Evolutionary conservation across 1,140 invertebrate genomes (phyloP).

Genomic region (Amyelois transitella): DNA sequence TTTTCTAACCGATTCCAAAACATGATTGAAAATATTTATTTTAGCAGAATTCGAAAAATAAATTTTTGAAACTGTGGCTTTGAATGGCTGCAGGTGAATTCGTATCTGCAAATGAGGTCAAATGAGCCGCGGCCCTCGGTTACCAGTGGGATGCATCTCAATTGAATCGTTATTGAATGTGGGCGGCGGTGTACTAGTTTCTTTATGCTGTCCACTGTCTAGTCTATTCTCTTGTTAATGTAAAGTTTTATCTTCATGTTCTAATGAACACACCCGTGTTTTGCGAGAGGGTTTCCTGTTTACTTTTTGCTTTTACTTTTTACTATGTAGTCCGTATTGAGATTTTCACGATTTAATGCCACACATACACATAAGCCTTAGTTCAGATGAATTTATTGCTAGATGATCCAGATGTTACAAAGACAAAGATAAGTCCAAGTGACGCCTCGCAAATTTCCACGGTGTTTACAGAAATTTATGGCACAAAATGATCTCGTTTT

Average conservation of each 20-base stretch:
- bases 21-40: no score
- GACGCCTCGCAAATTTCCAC: no score
- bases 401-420: no score
- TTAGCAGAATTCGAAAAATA: no score
- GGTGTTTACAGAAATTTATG: no score
- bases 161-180: conserved; percentile 41
- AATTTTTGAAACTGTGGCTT: not conserved
- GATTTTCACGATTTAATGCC: not conserved
- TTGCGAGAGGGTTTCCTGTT: no score
- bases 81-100: conserved; percentile 32
- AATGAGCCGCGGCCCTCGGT: conserved; percentile 32
- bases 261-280: no score
- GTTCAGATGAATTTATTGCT: no score
- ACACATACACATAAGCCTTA: not conserved
- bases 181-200: conserved; percentile 32
- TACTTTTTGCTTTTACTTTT: not conserved
- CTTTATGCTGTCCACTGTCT: conserved; percentile 13
- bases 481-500: no score
- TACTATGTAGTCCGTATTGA: not conserved
- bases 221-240: not conserved
- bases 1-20: no score
- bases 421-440: no score
- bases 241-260: not conserved
- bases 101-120: conserved; percentile 36
- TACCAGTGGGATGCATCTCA: conserved; percentile 31